A percentile compares a stretch with the other conserved stretches of the same genome.
Evolutionary conservation across 2,113 vertebrate genomes (phyloP).

Genomic region (Strix uralensis): DNA sequence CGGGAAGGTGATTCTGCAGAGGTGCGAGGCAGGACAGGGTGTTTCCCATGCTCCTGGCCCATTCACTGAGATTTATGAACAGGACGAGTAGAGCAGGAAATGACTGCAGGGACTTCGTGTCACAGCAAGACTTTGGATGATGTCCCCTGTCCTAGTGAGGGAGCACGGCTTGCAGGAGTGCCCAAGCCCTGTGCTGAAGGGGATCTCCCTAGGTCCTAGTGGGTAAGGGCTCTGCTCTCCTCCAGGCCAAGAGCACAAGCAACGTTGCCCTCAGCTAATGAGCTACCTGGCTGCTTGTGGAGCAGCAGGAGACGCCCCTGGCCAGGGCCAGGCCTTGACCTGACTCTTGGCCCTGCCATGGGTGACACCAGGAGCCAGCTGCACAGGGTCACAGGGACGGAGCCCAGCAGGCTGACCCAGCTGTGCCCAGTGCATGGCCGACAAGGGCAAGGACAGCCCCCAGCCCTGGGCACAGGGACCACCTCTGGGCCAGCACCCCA

Average conservation of each 20-base stretch:
- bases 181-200: rapidly evolving
- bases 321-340: background rate
- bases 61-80: background rate
- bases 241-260: background rate
- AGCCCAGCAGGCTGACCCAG: background rate
- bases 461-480: too few species aligned
- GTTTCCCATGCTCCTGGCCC: background rate
- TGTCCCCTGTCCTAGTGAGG: too few species aligned
- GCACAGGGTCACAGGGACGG: too few species aligned
- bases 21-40: background rate
- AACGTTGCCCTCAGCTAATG: background rate
- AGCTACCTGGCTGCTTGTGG: background rate
- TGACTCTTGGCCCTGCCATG: background rate
- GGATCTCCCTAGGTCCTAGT: rapidly evolving
- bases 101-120: background rate
- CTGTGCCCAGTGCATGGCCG: background rate
- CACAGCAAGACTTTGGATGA: background rate
- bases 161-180: background rate
- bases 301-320: background rate
- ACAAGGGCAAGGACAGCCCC: too few species aligned
- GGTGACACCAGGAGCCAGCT: background rate
- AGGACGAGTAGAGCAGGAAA: background rate
- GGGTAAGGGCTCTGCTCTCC: background rate
- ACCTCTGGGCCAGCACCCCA: background rate
- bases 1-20: background rate